Evolutionary conservation across 1,140 invertebrate genomes (phyloP), one percentile per base, ranked within the genome.

Genomic region (Drosophila pallidifrons): DNA sequence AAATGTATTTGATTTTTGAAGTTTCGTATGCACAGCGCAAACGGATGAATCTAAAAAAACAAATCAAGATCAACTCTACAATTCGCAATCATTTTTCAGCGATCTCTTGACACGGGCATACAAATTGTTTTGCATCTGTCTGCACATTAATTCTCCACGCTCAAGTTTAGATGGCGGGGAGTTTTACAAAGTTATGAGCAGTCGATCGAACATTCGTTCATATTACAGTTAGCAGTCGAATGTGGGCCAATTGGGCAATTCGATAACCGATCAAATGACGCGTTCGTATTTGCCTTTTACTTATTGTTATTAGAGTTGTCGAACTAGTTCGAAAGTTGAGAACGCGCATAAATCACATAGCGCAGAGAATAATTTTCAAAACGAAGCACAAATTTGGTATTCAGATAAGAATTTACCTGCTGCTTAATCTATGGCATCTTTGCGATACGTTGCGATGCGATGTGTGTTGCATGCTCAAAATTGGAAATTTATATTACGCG

Each of bases 1-100:
- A 46, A 20, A 38, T 25, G 25, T 35, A 15, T 55, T 38, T 25
- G 20, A 55, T 5, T 55, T 47, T 10, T 49, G 45, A 47, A 45
- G 69, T 60, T 70, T 54, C 38, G 41, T n/a, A 57, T 57, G 54
- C 49, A 46, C 45, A 63, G 46, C 28, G n/a, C 35, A 57, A 57
- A 57, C 41, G 15, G 54, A 57, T 54, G 10, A 32, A 32, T 54
- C 51, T 52, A 30, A 4, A 4, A 20, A 25, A 25, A 52, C n/a
- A 28, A 71, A 7, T 64, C 54, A 38, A 41, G 70, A 68, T 68
- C 35, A 63, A 52, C 28, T 20, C 25, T 35, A 38, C 8, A 41
- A 57, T 67, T 73, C 43, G 16, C 54, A 59, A 67, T 55, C 41
- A 25, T 28, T 45, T 45, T 59, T 25, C 38, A 25, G 16, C 1